Conservation (phyloP, 2,113 vertebrate species). For the Macheiramphus alcinus region DNA sequence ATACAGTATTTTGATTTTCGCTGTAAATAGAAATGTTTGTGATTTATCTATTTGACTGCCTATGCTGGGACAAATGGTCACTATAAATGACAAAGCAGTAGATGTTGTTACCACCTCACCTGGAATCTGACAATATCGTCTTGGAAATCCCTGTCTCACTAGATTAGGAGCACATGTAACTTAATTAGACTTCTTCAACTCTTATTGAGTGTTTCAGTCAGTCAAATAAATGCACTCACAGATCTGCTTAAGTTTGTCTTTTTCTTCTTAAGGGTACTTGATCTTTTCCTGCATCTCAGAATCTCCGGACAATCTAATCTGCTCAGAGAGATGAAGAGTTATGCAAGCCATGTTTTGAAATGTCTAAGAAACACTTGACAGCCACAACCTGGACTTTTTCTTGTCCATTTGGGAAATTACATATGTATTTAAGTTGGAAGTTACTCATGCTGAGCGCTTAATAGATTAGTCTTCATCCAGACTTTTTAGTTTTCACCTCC, state of each 20-base stretch:
- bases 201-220: constrained; percentile 21
- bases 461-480: background rate
- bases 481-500: background rate
- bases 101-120: background rate
- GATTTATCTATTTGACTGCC: background rate
- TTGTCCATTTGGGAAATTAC: background rate
- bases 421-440: background rate
- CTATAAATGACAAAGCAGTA: background rate
- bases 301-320: background rate
- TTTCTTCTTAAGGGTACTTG: background rate
- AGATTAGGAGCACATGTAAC: background rate
- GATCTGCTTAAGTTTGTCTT: background rate
- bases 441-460: background rate
- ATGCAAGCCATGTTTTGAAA: background rate
- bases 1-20: background rate
- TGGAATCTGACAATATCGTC: background rate
- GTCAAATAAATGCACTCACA: background rate
- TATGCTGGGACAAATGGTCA: background rate
- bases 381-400: background rate
- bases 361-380: background rate
- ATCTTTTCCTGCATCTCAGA: background rate
- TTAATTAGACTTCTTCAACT: constrained; percentile 16
- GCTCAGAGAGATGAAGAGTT: background rate
- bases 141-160: background rate
- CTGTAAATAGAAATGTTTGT: background rate